Evolutionary conservation across 2,888 invertebrate species (phyloP).

Genomic region (Melikaiella ostensackeni): DNA sequence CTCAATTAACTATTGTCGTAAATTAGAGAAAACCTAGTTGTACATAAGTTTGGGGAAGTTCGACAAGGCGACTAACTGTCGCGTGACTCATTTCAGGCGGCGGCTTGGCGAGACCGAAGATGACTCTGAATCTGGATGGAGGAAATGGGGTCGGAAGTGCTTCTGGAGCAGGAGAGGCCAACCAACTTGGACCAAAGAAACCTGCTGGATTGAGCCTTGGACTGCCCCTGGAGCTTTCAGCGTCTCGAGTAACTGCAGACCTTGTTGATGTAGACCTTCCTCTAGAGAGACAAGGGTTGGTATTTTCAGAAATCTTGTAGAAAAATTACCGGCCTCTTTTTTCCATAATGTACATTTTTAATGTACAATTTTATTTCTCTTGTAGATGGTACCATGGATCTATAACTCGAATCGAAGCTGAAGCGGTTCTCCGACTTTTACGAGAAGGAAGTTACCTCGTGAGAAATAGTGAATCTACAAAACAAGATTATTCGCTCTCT

Average conservation of each 20-base stretch:
- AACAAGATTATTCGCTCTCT: conserved; percentile 95
- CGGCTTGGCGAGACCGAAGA: conserved; percentile 81
- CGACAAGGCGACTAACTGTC: conserved; percentile 65
- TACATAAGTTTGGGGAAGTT: conserved; percentile 26
- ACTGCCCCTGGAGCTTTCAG: conserved; percentile 77
- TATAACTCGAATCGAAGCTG: conserved; percentile 94
- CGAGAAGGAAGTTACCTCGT: conserved; percentile 96
- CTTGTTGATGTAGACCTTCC: conserved; percentile 89
- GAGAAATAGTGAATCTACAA: conserved; percentile 94
- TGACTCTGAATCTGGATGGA: conserved; percentile 84
- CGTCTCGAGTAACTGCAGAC: conserved; percentile 83
- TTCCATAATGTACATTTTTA: too few relatives aligned
- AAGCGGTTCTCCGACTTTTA: conserved; percentile 89
- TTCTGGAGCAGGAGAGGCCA: conserved; percentile 67
- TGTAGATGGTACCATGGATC: conserved; percentile 96
- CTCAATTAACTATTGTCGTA: conserved; percentile 48
- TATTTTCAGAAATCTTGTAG: conserved; percentile 22
- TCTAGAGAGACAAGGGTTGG: conserved; percentile 91
- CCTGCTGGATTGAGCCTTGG: conserved; percentile 77
- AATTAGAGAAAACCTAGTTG: conserved; percentile 42
- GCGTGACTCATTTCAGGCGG: conserved; percentile 74
- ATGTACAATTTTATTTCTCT: too few relatives aligned
- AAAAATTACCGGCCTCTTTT: neutral
- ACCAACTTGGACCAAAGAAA: conserved; percentile 70
- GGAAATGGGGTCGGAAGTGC: conserved; percentile 69